These are phyloP conservation scores for Beroe ovata DNA, from an alignment of 37 sponge, comb jelly and placozoan species.

Conservation along the genomic window DNA sequence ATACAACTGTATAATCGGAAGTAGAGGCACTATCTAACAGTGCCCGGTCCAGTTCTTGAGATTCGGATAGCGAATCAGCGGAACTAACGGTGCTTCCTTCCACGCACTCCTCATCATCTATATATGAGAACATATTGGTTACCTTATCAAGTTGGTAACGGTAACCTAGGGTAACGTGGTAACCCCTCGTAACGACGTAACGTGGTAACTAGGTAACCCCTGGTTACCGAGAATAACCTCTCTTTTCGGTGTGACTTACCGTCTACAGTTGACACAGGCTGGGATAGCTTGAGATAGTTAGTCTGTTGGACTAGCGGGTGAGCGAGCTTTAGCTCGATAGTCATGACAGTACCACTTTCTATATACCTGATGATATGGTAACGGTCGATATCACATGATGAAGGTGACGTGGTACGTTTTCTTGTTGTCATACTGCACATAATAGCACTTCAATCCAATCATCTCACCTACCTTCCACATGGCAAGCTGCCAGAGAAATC, in stretches of 20 bases:
- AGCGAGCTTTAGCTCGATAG: conserved; percentile 4
- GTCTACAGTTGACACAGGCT: neutral
- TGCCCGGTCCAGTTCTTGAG: neutral
- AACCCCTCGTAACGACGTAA: no score
- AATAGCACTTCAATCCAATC: no score
- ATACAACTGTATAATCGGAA: neutral
- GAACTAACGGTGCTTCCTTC: neutral
- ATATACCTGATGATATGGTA: conserved; percentile 23
- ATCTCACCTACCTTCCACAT: conserved; percentile 54
- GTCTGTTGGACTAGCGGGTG: conserved; percentile 49
- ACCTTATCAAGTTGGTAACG: no score
- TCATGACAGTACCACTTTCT: conserved; percentile 39
- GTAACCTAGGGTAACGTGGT: no score
- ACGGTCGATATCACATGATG: no score
- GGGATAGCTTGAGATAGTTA: conserved; percentile 36
- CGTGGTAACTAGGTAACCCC: no score
- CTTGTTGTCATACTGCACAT: no score
- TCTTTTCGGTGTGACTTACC: no score
- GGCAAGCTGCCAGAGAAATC: conserved; percentile 42
- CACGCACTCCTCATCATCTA: no score
- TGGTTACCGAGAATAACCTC: no score
- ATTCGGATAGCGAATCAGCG: neutral
- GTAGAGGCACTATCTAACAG: neutral
- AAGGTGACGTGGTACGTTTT: no score
- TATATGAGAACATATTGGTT: no score